These are phyloP conservation scores for Calliopum simillimum DNA, from an alignment of 2,888 invertebrate species.

Conservation along the genomic window DNA sequence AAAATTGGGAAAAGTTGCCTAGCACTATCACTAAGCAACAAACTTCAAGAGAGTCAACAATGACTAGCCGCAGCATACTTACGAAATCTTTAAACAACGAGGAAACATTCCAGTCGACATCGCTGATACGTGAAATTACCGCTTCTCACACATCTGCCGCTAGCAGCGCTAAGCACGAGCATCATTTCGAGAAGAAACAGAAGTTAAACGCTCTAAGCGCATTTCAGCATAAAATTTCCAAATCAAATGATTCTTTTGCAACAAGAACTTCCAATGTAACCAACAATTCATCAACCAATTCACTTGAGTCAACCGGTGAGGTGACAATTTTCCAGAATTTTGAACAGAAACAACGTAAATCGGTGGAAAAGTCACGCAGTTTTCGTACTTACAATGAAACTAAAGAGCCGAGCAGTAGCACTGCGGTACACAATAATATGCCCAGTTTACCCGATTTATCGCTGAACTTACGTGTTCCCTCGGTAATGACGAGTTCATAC, in stretches of 20 bases:
- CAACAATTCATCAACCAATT: conserved; percentile 37
- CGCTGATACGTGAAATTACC: conserved; percentile 58
- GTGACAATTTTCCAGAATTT: conserved; percentile 46
- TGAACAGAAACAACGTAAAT: conserved; percentile 68
- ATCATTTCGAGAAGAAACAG: conserved; percentile 65
- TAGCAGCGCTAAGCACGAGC: conserved; percentile 38
- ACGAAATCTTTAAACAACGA: conserved; percentile 52
- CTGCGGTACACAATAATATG: conserved; percentile 57
- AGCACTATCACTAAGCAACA: conserved; percentile 23
- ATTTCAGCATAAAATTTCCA: conserved; percentile 70
- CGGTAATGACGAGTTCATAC: conserved; percentile 49
- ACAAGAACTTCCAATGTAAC: conserved; percentile 54
- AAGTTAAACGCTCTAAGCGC: conserved; percentile 70
- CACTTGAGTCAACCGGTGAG: conserved; percentile 57
- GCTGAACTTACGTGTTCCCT: conserved; percentile 56
- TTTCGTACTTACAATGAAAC: conserved; percentile 72
- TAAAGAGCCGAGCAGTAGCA: conserved; percentile 45
- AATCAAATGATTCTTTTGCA: conserved; percentile 64
- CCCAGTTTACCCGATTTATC: conserved; percentile 65
- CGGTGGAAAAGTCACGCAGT: conserved; percentile 79
- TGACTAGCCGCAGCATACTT: conserved; percentile 46
- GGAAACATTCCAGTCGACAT: conserved; percentile 63
- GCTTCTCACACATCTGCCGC: conserved; percentile 39
- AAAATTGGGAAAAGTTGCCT: conserved; percentile 39
- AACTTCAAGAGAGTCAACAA: conserved; percentile 20